Evolutionary conservation across 2,888 invertebrate species (phyloP), one percentile per base, ranked within the genome.

Genomic region (Zhengitettix transpicula): DNA sequence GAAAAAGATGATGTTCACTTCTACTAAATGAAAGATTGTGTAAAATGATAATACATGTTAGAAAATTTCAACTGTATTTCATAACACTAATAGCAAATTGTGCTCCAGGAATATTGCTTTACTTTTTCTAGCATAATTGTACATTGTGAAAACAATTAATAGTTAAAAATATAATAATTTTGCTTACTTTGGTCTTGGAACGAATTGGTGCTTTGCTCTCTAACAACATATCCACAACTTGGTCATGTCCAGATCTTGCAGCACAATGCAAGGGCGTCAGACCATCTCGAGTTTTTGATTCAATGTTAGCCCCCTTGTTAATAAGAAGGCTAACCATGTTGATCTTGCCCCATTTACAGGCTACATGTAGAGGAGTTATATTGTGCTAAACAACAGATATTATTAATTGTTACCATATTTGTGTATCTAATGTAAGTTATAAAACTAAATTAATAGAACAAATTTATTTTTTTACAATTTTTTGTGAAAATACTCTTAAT

Each of bases 291-390:
- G 96, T 97, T 68, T 89, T 89, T 1, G 91, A 88, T 69, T 96
- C 93, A 71, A 97, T 93, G 70, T 87, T 86, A 2, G 94, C 97
- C 64, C 88, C 87, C 77, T 89, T 87, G 67, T 90, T 88, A 56
- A 97, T 79, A 63, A 99, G 79, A 65, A 98, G 75, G 15, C 74
- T 74, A 41, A 94, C 87, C 87, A 99, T 92, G 66, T 90, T 89
- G 66, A 87, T 83, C 73, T 96, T 95, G 10, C 98, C 98, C 98
- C 99, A 99, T 77, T 99, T 97, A 69, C 93, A 89, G 53, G 98
- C 96, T 47, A 99, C 98, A 73, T 99, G 98, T 58, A 99, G 76
- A 0, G 97, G 97, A n/a, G 95, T 94, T 68, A 98, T 98, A 73
- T 90, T 91, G 75, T 98, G 97, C 78, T 83, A 71, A 51, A 69